A percentile compares a stretch with the other conserved stretches of the same genome.
Evolutionary conservation across 2,888 invertebrate genomes (phyloP).

Genomic region (Chymomyza procnemis): DNA sequence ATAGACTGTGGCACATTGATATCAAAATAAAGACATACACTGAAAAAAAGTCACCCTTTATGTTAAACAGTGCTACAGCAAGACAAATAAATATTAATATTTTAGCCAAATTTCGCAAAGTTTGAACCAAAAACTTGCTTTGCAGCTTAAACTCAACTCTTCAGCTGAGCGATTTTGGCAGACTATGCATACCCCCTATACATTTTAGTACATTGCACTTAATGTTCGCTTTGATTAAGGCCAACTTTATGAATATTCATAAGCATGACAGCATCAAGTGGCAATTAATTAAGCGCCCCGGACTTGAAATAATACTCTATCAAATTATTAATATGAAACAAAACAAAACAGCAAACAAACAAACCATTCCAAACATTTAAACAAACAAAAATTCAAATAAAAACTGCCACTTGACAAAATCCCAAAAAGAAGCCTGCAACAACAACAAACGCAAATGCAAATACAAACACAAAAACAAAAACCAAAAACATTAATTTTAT

Average conservation of each 20-base stretch:
- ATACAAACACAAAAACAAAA: conserved; percentile 9
- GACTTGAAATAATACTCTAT: not conserved
- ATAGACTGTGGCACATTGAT: conserved; percentile 30
- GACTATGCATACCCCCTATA: too few relatives aligned
- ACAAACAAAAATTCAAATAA: not conserved
- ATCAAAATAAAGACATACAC: conserved; percentile 46
- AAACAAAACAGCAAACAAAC: conserved; percentile 5
- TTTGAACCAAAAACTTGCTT: too few relatives aligned
- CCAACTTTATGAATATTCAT: conserved; percentile 56
- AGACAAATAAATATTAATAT: too few relatives aligned
- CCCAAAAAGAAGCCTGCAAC: not conserved
- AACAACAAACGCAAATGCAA: conserved; percentile 15
- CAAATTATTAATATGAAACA: conserved; percentile 2
- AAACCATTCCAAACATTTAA: not conserved
- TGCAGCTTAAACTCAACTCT: too few relatives aligned
- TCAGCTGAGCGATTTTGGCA: too few relatives aligned
- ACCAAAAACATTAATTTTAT: conserved; percentile 53
- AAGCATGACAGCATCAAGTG: conserved; percentile 23
- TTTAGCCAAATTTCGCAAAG: too few relatives aligned
- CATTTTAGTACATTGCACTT: not conserved
- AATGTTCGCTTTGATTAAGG: conserved; percentile 42
- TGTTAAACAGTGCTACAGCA: too few relatives aligned
- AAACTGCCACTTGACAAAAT: not conserved
- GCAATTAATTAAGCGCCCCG: conserved; percentile 57
- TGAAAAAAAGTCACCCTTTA: not conserved